Evolutionary conservation across 2,888 invertebrate genomes (phyloP), one percentile per base, ranked within the genome.

Genomic region (Chaitophorus viminalis): DNA sequence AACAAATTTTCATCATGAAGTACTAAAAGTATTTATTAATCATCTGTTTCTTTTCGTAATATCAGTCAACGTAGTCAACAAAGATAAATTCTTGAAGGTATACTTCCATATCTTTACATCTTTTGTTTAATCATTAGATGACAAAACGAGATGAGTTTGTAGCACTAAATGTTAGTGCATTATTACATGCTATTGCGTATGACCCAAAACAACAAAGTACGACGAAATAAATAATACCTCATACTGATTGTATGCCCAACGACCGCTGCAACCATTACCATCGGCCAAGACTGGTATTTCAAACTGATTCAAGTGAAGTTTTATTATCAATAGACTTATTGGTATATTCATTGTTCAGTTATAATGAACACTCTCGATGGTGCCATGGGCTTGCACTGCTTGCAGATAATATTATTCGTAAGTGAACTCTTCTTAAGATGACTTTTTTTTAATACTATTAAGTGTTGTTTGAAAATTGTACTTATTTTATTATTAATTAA

Each of bases 341-440:
- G 81, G 86, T 70, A 78, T 86, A 79, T 72, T 72, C 87, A 87
- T 87, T 87, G 87, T 87, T 87, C 81, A 65, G 17, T 87, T 75
- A 75, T 87, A 87, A 87, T 81, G 79, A 87, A 87, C 60, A 79
- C 87, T 87, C 87, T 87, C 46, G 87, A 79, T 81, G 87, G 87
- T 79, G 81, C 81, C 81, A 33, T 65, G 60, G 87, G 81, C 81
- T 86, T 39, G 86, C 86, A 78, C 39, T 81, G 81, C 81, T 86
- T 39, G 86, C 86, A 78, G 83, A 83, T 83, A 83, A 75, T 75
- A 82, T 70, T 74, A 74, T 72, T 74, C 14, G 54, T 82, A n/a
- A 36, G 65, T 54, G 75, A 76, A 76, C 75, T 33, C 77, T 65
- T 29, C 54, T 54, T 76, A 78, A 54, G 17, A 72, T 72, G n/a